Evolutionary conservation across 2,113 vertebrate species (phyloP), one percentile per base, ranked within the genome.

Genomic region (Ceyx cyanopectus): DNA sequence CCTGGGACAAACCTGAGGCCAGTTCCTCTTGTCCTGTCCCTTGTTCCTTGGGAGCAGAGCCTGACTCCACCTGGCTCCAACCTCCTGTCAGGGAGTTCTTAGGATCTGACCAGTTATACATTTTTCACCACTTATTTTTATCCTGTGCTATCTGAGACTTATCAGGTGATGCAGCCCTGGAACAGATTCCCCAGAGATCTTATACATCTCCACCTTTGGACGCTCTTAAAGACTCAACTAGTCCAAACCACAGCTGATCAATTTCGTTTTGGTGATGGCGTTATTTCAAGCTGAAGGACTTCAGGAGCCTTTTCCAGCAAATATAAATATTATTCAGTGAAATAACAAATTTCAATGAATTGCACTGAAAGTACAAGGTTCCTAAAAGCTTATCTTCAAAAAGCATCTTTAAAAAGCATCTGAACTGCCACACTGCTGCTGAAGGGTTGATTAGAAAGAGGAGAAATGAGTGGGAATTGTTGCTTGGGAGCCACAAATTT

Each of bases 371-470:
- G 27, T 8, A 8, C 22, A 26, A 30, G 63, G 41, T 50, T 66
- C 46, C 68, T 17, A 30, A 76, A 51, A 46, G 20, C 73, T 81
- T 66, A 30, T 32, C 27, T 73, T 87, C 77, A 41, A 11, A 69
- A 67, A 58, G 12, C 11, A 24, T 50, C 51, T 73, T 80, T 29
- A 66, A 54, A 18, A 9, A 82, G 56, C 41, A 75, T 4, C 51
- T 24, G 41, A 66, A 41, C n/a, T 80, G 67, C 19, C 7, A 2
- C 0, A 0, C 50, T 8, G 1, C n/a, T 54, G 57, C 11, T 46
- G 61, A 74, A 81, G 12, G 0, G 9, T 16, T 86, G 60, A 41
- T 63, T 18, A 90, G 45, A 63, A n/a, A 34, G 20, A 48, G n/a
- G 37, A 86, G 46, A 57, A 30, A 40, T 2, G 17, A 53, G n/a